Evolutionary conservation across 2,888 invertebrate species (phyloP), one percentile per base, ranked within the genome.

Genomic region (Encarsia formosa): DNA sequence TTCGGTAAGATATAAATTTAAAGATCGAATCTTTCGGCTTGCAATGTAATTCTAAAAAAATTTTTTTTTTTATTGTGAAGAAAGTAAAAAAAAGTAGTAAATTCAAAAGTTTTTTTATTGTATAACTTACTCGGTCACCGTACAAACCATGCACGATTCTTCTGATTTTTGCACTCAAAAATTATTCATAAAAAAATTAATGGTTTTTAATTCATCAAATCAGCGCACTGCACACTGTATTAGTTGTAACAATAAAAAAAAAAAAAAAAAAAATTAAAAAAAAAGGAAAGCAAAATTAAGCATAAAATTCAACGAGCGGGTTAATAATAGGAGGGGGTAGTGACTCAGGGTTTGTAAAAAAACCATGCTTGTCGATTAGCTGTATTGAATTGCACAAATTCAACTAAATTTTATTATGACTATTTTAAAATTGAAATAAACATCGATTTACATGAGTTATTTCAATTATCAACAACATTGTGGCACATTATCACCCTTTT

Each of bases 31-130:
- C 38, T 52, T 61, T 61, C 66, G 63, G 42, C 58, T 59, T 41
- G 66, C 66, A 48, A 61, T 60, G 43, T 58, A 47, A 48, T 59
- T 63, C 71, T 71, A 66, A 49, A 71, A 71, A 52, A 32, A 18
- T 20, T 32, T 32, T 15, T 24, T 5, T 3, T 15, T 41, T 41
- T 9, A 16, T 26, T 29, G 9, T n/a, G n/a, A n/a, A n/a, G n/a
- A n/a, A n/a, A 22, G n/a, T 18, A 39, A 34, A 48, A 48, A 19
- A 23, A 41, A 19, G 1, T 34, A 22, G 9, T 18, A 34, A 9
- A 34, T 5, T 34, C 34, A 34, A 34, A 11, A 34, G 34, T 15
- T 8, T 8, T 26, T 38, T 6, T 13, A 22, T 34, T 22, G 11
- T 9, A 35, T 50, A 49, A 52, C 55, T 50, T 55, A 52, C 55